phyloP scores from a whole-genome alignment of 2,888 invertebrate genomes.

The Pyralis farinalis region DNA sequence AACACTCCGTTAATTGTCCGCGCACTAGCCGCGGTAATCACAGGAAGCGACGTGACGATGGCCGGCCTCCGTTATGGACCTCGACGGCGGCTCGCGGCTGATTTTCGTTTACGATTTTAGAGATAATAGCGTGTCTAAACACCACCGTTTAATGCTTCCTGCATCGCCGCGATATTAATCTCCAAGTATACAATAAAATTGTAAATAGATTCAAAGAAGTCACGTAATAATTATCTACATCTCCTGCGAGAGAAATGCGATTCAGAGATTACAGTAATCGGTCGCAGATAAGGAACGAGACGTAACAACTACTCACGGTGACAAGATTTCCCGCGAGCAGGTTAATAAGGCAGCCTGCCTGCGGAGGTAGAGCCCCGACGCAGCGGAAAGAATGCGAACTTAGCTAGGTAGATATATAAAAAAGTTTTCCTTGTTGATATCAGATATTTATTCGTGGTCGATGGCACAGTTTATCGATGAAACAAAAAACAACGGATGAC shows the following conservation, averaged over 20 bases:
- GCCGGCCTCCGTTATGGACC: background rate
- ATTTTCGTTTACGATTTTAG: background rate
- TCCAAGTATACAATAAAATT: conserved; percentile 1
- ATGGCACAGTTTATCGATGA: no score
- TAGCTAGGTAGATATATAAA: no score
- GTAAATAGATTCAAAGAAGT: conserved; percentile 5
- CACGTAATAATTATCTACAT: background rate
- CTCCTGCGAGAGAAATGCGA: background rate
- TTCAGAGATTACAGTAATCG: no score
- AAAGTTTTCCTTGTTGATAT: no score
- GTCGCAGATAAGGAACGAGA: no score
- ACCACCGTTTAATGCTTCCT: conserved; percentile 5
- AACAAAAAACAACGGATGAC: no score
- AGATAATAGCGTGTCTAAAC: background rate
- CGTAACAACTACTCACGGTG: no score
- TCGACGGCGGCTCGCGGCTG: background rate
- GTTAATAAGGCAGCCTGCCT: no score
- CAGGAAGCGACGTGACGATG: background rate
- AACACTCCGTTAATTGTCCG: conserved; percentile 10
- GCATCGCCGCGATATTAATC: conserved; percentile 2
- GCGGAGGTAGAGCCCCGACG: no score
- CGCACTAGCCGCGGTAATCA: conserved; percentile 11
- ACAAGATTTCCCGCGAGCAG: no score
- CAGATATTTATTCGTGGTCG: no score
- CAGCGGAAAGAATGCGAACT: no score